Conservation (phyloP, 1,140 invertebrate genomes). For the Plectrocnemia conspersa region DNA sequence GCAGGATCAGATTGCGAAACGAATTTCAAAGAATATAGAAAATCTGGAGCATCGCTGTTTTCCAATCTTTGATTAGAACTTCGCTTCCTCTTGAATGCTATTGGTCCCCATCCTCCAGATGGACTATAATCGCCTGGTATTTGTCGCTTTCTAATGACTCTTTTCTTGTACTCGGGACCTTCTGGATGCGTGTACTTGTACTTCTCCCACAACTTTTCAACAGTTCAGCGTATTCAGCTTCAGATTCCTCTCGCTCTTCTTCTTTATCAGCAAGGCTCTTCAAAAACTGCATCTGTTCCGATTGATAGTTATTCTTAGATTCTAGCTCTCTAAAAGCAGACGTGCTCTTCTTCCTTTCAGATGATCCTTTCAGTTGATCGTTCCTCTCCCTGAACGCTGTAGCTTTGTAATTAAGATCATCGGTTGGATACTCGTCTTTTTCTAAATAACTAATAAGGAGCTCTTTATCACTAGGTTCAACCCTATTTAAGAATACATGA, state of each 20-base stretch:
- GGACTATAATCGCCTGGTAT: constrained; percentile 30
- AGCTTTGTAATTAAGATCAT: constrained; percentile 24
- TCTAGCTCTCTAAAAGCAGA: constrained; percentile 53
- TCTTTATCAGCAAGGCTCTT: constrained; percentile 49
- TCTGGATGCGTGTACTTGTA: constrained; percentile 46
- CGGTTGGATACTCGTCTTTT: constrained; percentile 22
- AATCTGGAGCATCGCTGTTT: constrained; percentile 35
- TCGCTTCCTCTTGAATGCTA: constrained; percentile 50
- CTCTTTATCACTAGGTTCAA: constrained; percentile 12
- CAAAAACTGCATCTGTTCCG: constrained; percentile 53
- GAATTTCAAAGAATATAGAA: constrained; percentile 32
- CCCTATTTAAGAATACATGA: constrained; percentile 18
- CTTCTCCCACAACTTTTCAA: constrained; percentile 57
- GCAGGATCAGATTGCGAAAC: constrained; percentile 31
- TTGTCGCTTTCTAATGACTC: constrained; percentile 42
- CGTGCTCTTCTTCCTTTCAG: constrained; percentile 37
- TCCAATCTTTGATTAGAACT: constrained; percentile 42
- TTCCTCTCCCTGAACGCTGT: constrained; percentile 28
- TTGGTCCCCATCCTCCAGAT: constrained; percentile 42
- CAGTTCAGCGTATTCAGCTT: constrained; percentile 53
- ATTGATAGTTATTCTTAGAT: constrained; percentile 44
- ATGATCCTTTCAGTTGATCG: constrained; percentile 9
- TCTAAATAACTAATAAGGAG: constrained; percentile 19
- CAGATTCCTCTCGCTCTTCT: constrained; percentile 45
- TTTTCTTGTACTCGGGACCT: constrained; percentile 42